Percentiles rank a stretch among this genome's conserved stretches.
Evolutionary conservation across 2,113 vertebrate genomes (phyloP).

Genomic region (Abramis brama): DNA sequence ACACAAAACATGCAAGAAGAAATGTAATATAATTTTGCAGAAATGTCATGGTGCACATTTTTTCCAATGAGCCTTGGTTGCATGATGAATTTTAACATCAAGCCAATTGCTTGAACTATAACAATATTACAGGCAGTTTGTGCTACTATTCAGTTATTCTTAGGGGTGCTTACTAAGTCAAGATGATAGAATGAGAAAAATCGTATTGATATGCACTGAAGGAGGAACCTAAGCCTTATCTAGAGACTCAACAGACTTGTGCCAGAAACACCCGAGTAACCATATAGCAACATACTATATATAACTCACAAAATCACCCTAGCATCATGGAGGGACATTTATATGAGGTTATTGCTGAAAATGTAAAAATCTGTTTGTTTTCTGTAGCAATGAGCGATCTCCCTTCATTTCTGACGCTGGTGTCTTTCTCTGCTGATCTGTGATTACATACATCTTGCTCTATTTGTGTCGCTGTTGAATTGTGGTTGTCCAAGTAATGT

Average conservation of each 20-base stretch:
- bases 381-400: not conserved
- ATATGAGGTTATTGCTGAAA: not conserved
- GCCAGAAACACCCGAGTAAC: not conserved
- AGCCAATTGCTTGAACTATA: not conserved
- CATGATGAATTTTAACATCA: not conserved
- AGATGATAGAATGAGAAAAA: not conserved
- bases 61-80: no score
- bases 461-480: conserved; percentile 7
- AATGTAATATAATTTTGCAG: not conserved
- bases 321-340: not conserved
- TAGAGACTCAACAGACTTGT: not conserved
- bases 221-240: not conserved
- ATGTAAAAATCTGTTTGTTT: not conserved
- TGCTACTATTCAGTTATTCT: not conserved
- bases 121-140: not conserved
- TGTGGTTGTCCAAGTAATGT: conserved; percentile 11
- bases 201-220: not conserved
- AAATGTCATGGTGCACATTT: not conserved
- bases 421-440: not conserved
- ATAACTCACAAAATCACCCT: not conserved
- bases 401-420: not conserved
- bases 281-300: not conserved
- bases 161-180: not conserved
- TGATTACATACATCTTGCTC: not conserved
- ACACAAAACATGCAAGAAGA: not conserved